A percentile compares a stretch with the other conserved stretches of the same genome.
phyloP scores from a whole-genome alignment of 30 jellyfish, hydroid and myxozoan species.

The Aurelia aurita region DNA sequence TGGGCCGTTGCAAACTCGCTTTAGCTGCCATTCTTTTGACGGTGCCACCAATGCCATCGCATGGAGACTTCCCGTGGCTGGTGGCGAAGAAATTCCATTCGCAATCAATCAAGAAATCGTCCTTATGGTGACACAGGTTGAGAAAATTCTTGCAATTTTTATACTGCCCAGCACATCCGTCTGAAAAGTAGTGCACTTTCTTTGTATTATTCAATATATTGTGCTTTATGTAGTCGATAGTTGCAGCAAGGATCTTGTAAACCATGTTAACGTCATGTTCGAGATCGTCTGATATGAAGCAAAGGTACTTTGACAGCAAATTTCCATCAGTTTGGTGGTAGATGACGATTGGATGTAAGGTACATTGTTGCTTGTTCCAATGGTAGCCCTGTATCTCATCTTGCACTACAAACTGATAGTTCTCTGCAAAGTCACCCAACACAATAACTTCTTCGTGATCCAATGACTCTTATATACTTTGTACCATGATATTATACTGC shows the following conservation, averaged over 20 bases:
- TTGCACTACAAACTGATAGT: not conserved
- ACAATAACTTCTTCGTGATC: not conserved
- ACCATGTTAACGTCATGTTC: not conserved
- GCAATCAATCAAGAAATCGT: constrained; percentile 58
- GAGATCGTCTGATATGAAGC: constrained; percentile 6
- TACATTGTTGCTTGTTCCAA: no score
- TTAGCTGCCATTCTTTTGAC: constrained; percentile 57
- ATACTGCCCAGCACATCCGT: no score
- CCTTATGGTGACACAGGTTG: constrained; percentile 63
- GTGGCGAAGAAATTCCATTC: constrained; percentile 75
- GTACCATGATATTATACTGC: no score
- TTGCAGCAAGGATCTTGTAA: not conserved
- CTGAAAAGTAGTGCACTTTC: constrained; percentile 27
- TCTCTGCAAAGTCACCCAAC: not conserved
- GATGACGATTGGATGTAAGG: no score
- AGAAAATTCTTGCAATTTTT: constrained; percentile 62
- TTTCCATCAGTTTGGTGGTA: no score
- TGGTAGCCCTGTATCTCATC: no score
- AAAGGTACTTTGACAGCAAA: no score
- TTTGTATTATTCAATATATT: no score
- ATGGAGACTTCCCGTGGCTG: constrained; percentile 77
- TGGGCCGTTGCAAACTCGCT: constrained; percentile 63
- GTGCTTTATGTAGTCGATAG: not conserved
- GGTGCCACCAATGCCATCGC: constrained; percentile 81
- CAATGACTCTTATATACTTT: not conserved